A percentile compares a stretch with the other conserved stretches of the same genome.
phyloP scores from a whole-genome alignment of 2,888 invertebrate genomes.

The Chelonus formosanus region DNA sequence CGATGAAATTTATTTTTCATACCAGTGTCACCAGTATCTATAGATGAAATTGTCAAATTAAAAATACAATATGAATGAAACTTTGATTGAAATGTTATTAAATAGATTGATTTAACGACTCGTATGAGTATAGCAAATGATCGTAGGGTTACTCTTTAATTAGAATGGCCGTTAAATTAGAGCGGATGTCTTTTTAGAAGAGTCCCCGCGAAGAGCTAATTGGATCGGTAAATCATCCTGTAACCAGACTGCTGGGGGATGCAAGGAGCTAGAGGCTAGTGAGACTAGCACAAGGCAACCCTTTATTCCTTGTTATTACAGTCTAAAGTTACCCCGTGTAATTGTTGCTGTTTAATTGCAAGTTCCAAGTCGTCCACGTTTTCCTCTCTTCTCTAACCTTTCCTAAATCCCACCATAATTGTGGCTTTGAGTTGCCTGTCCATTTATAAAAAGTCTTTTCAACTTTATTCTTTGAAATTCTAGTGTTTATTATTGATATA shows the following conservation, averaged over 20 bases:
- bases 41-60: background rate
- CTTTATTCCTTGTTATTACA: conserved; percentile 65
- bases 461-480: background rate
- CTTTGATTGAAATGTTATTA: background rate
- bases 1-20: background rate
- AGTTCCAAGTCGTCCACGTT: conserved; percentile 61
- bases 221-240: conserved; percentile 66
- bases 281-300: conserved; percentile 53
- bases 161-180: conserved; percentile 64
- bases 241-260: conserved; percentile 51
- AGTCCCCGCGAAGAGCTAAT: conserved; percentile 60
- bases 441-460: background rate
- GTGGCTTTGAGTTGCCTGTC: conserved; percentile 21
- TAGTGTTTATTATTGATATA: background rate
- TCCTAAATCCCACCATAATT: conserved; percentile 24
- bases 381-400: conserved; percentile 23
- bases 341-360: conserved; percentile 66
- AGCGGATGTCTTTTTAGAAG: conserved; percentile 63
- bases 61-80: background rate
- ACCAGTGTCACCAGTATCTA: too few relatives aligned
- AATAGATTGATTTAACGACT: conserved; percentile 29
- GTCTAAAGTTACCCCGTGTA: conserved; percentile 66
- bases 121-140: conserved; percentile 27
- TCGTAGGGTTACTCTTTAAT: conserved; percentile 59
- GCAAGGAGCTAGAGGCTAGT: conserved; percentile 34